Evolutionary conservation across 2,113 vertebrate species (phyloP).

Genomic region (Spheniscus mendiculus): DNA sequence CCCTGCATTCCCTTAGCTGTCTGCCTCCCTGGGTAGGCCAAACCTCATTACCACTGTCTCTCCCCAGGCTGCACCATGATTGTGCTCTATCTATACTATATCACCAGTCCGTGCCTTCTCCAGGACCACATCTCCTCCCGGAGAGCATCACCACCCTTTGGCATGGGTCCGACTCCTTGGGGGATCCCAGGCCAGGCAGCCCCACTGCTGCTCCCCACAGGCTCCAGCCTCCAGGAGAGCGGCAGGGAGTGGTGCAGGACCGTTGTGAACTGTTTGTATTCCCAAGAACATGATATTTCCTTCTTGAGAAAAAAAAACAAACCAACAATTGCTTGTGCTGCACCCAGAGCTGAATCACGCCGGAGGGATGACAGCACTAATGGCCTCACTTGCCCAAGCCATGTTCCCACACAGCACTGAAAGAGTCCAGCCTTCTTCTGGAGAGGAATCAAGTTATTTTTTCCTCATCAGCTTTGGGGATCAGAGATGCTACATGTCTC

Average conservation of each 20-base stretch:
- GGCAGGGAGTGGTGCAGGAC: background rate
- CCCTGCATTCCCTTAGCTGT: too few species aligned
- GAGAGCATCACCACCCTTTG: background rate
- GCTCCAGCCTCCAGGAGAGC: background rate
- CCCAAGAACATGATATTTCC: background rate
- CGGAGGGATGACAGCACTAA: background rate
- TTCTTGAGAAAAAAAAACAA: background rate
- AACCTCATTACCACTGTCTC: background rate
- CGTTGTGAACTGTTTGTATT: background rate
- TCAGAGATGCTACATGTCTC: background rate
- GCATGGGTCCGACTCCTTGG: background rate
- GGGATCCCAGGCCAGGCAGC: background rate
- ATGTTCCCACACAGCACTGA: background rate
- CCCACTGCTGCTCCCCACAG: background rate
- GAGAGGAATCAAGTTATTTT: background rate
- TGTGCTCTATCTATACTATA: rapidly evolving
- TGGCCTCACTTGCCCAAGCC: background rate
- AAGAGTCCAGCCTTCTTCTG: background rate
- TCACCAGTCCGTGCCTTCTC: background rate
- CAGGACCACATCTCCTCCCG: rapidly evolving
- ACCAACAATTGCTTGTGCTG: background rate
- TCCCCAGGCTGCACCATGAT: background rate
- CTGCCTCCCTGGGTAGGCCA: background rate
- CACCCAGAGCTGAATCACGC: background rate
- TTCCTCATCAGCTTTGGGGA: background rate